Evolutionary conservation across 2,888 invertebrate species (phyloP).

Genomic region (Rhagonycha fulva): DNA sequence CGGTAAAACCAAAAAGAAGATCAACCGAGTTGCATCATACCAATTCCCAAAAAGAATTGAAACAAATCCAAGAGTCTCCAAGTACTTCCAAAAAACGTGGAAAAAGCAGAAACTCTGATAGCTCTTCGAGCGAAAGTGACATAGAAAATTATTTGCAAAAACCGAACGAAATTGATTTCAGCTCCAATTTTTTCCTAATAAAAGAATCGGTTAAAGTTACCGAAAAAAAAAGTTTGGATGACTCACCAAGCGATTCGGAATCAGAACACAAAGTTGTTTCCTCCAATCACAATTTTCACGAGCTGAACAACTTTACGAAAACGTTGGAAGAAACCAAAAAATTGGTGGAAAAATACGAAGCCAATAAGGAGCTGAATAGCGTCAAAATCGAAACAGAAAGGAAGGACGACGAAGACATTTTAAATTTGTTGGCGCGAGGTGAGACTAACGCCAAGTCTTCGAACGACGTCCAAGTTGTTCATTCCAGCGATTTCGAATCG

Average conservation of each 20-base stretch:
- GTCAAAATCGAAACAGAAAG: slow-evolving; percentile 11
- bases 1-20: background rate
- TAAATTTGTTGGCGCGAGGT: slow-evolving; percentile 68
- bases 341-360: slow-evolving; percentile 59
- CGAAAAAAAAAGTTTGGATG: slow-evolving; percentile 48
- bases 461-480: slow-evolving; percentile 25
- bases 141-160: slow-evolving; percentile 62
- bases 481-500: slow-evolving; percentile 49
- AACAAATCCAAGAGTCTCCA: background rate
- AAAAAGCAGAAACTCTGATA: slow-evolving; percentile 16
- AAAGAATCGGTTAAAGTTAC: slow-evolving; percentile 41
- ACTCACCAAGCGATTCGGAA: slow-evolving; percentile 50
- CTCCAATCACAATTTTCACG: slow-evolving; percentile 55
- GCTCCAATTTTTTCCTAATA: slow-evolving; percentile 59
- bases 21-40: background rate
- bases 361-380: slow-evolving; percentile 38
- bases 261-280: slow-evolving; percentile 14
- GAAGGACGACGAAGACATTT: slow-evolving; percentile 57
- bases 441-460: slow-evolving; percentile 56
- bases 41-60: background rate
- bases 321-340: slow-evolving; percentile 66
- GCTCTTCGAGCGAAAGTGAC: slow-evolving; percentile 53
- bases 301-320: slow-evolving; percentile 63
- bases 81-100: background rate
- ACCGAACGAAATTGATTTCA: slow-evolving; percentile 60